Percentiles rank a stretch among this genome's conserved stretches.
These are phyloP conservation scores for human (Homo sapiens) DNA, from an alignment of 2,113 vertebrate species.

Conservation along the genomic window DNA sequence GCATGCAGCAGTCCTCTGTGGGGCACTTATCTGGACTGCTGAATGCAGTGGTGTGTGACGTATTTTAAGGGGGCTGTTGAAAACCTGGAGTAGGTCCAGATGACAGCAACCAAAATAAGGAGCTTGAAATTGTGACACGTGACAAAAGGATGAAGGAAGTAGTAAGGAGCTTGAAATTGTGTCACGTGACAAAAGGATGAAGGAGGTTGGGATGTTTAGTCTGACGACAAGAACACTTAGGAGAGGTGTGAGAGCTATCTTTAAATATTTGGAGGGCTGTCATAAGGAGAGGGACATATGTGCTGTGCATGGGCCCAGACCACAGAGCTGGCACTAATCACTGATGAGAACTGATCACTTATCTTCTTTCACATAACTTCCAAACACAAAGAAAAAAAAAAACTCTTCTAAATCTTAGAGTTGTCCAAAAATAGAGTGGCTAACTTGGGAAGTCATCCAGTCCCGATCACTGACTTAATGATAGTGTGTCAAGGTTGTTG, in stretches of 20 bases:
- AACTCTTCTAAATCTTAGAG: background rate
- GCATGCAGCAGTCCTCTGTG: background rate
- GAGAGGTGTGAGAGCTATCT: slow-evolving; percentile 52
- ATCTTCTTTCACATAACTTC: slow-evolving; percentile 47
- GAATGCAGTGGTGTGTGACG: background rate
- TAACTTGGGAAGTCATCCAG: background rate
- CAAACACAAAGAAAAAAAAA: background rate
- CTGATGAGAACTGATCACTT: background rate
- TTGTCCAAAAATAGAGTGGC: background rate
- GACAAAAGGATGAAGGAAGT: slow-evolving; percentile 53
- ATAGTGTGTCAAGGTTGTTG: background rate
- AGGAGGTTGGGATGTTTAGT: slow-evolving; percentile 71
- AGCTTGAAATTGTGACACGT: background rate
- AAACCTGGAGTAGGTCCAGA: slow-evolving; percentile 58
- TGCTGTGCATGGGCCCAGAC: background rate
- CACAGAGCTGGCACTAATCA: background rate
- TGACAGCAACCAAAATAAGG: background rate
- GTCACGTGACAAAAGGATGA: slow-evolving; percentile 53
- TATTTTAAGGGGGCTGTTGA: background rate
- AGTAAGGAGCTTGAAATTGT: background rate
- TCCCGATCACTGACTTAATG: background rate
- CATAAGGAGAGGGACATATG: background rate
- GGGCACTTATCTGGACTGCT: background rate
- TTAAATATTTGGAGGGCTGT: slow-evolving; percentile 65
- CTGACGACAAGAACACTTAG: slow-evolving; percentile 60